A percentile compares a stretch with the other conserved stretches of the same genome.
Conservation (phyloP, 2,888 invertebrate genomes). For the Meganola albula region DNA sequence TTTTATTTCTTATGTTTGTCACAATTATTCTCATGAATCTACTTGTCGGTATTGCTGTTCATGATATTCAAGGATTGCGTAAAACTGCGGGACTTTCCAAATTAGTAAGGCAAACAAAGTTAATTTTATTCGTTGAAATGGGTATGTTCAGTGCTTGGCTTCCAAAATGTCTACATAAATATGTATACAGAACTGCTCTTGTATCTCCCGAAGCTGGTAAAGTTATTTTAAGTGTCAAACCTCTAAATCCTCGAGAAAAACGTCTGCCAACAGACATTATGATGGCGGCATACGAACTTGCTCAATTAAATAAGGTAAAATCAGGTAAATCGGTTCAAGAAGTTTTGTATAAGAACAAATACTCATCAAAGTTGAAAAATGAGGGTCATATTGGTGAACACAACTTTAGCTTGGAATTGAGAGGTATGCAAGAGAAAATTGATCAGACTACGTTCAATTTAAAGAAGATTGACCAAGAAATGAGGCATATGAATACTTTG, state of each 20-base stretch:
- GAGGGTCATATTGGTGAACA: constrained; percentile 62
- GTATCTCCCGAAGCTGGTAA: constrained; percentile 89
- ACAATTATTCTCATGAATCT: constrained; percentile 92
- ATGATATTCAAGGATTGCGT: constrained; percentile 90
- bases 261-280: constrained; percentile 87
- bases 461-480: constrained; percentile 82
- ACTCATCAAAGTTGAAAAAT: constrained; percentile 80
- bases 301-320: constrained; percentile 83
- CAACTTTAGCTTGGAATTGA: constrained; percentile 75
- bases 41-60: constrained; percentile 90
- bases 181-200: constrained; percentile 86
- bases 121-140: constrained; percentile 89
- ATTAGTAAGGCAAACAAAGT: constrained; percentile 88
- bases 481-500: constrained; percentile 80
- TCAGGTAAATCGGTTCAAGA: constrained; percentile 81
- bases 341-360: constrained; percentile 76
- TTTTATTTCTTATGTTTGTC: constrained; percentile 88
- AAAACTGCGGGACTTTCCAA: constrained; percentile 91
- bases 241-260: constrained; percentile 88
- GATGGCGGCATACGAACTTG: constrained; percentile 87
- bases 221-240: constrained; percentile 89
- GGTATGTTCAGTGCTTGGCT: constrained; percentile 87
- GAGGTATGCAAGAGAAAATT: constrained; percentile 81
- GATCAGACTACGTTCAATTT: constrained; percentile 84
- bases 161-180: constrained; percentile 84